Base-by-base conservation (phyloP, 2,113 vertebrate genomes). In the Macquaria australasica region DNA sequence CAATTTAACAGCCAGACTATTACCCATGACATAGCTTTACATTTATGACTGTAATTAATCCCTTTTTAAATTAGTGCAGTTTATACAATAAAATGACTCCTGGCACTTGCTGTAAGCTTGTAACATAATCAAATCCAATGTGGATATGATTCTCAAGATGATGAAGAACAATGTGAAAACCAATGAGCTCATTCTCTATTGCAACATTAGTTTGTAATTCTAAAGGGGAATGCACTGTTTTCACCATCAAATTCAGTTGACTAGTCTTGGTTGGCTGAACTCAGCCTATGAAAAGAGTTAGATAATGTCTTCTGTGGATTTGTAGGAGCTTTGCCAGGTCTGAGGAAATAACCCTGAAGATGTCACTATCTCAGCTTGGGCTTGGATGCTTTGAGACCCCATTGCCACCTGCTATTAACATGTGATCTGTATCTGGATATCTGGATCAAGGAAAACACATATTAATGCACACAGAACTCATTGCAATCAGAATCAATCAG, bases 21-120 rank as follows among this genome's bases (percentile, higher is more conserved):
- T 81, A 81, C 56, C 63, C 69, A 16, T 74, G 25, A 62, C 14
- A 7, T 60, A 67, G 43, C 53, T 41, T 62, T 55, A 70, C 58
- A 15, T 74, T 79, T 79, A 76, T 45, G 8, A 60, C 41, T 72
- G 39, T n/a, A 72, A 77, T 77, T 64, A 71, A 83, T 87, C 37
- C 41, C n/a, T 18, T 83, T 75, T 66, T 12, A 75, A 70, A 20
- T 79, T 18, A 56, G 64, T 75, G 75, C 45, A 20, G 64, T 34
- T 75, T 74, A 74, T 77, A 56, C 67, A 68, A 62, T 55, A 21
- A 48, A 68, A 68, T 58, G 39, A 68, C 53, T 60, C 62, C 39
- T n/a, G 50, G 34, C 43, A 76, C 59, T 64, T n/a, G 20, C 25
- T 48, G 74, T 64, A 68, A 75, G 53, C 41, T 58, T 67, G 62